Evolutionary conservation across 2,888 invertebrate genomes (phyloP).

Genomic region (Encarsia formosa): DNA sequence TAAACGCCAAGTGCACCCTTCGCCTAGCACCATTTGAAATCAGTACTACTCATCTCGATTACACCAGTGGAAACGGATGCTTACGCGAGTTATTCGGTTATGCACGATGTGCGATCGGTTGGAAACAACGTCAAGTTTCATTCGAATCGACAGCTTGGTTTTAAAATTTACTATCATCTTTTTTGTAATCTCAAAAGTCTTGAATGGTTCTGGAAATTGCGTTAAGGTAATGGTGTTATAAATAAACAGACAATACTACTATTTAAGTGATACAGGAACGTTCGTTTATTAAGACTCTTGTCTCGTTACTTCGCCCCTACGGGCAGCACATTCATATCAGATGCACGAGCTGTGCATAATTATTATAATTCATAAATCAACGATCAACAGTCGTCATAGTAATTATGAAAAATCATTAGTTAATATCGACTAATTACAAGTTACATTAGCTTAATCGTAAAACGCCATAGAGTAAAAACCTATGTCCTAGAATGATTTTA

Average conservation of each 20-base stretch:
- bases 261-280: slow-evolving; percentile 26
- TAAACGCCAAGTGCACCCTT: too few relatives aligned
- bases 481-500: too few relatives aligned
- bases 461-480: too few relatives aligned
- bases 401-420: slow-evolving; percentile 16
- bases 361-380: slow-evolving; percentile 7
- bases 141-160: too few relatives aligned
- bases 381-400: background rate
- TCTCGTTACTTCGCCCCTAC: slow-evolving; percentile 9
- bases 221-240: background rate
- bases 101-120: too few relatives aligned
- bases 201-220: too few relatives aligned
- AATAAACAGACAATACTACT: background rate
- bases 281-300: slow-evolving; percentile 25
- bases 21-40: slow-evolving; percentile 53
- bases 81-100: too few relatives aligned
- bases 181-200: too few relatives aligned
- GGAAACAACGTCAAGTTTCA: too few relatives aligned
- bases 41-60: slow-evolving; percentile 49
- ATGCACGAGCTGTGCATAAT: slow-evolving; percentile 2
- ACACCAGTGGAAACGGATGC: too few relatives aligned
- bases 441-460: too few relatives aligned
- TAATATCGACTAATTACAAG: slow-evolving; percentile 22
- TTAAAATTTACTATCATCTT: too few relatives aligned
- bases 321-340: slow-evolving; percentile 8